Conservation (phyloP, 2,113 vertebrate genomes). For the Rhinolophus ferrumequinum region DNA sequence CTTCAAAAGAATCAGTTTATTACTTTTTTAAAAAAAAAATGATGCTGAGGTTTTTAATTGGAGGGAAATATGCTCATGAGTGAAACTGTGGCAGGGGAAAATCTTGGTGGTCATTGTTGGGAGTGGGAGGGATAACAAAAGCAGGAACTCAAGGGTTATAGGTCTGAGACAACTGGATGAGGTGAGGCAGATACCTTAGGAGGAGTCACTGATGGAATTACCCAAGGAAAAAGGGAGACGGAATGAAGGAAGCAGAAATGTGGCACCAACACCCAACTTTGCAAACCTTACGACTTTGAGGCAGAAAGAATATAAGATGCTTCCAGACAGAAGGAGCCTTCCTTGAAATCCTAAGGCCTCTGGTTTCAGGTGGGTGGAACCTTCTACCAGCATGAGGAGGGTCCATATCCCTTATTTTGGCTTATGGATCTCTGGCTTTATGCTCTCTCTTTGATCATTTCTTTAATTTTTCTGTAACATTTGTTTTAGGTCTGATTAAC, state of each 20-base stretch:
- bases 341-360: background rate
- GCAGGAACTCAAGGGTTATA: background rate
- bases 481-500: background rate
- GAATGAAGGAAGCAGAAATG: background rate
- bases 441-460: background rate
- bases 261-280: background rate
- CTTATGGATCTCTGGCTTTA: background rate
- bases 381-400: background rate
- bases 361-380: background rate
- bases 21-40: background rate
- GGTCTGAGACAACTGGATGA: background rate
- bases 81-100: background rate
- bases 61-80: background rate
- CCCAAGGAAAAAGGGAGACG: background rate
- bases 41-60: background rate
- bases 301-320: background rate
- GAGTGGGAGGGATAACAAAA: background rate
- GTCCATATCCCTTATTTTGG: background rate
- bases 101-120: background rate
- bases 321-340: background rate
- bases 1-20: background rate
- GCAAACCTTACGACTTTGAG: background rate
- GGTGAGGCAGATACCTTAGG: background rate
- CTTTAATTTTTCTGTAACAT: background rate
- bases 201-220: background rate